Evolutionary conservation across 2,888 invertebrate species (phyloP).

Genomic region (Petrolisthes cinctipes): DNA sequence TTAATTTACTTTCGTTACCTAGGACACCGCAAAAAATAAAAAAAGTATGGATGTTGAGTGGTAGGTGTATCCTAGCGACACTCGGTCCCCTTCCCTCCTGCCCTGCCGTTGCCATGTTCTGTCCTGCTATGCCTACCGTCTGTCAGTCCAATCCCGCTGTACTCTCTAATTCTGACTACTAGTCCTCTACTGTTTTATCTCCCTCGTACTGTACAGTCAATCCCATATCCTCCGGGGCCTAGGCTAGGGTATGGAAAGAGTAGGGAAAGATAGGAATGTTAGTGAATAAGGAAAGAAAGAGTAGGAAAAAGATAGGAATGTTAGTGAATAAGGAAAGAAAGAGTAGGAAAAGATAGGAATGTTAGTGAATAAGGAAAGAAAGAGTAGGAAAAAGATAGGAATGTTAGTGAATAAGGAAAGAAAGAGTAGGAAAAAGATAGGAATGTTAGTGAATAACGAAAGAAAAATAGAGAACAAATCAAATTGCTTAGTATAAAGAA

Average conservation of each 20-base stretch:
- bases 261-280: background rate
- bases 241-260: background rate
- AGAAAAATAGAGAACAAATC: no score
- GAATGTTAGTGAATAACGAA: background rate
- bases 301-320: background rate
- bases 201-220: conserved; percentile 26
- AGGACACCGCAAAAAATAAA: no score
- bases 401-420: background rate
- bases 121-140: background rate
- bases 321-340: background rate
- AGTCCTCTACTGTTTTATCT: background rate
- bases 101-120: background rate
- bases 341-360: conserved; percentile 8
- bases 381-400: conserved; percentile 1
- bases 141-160: no score
- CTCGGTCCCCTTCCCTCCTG: no score
- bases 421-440: background rate
- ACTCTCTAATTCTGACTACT: background rate
- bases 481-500: no score
- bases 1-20: no score
- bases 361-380: background rate
- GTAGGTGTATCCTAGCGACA: no score
- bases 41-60: no score
- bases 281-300: conserved; percentile 2
- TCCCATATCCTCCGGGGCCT: conserved; percentile 31